Conservation (phyloP, 2,113 vertebrate genomes). For the Sarotherodon lohbergeri region DNA sequence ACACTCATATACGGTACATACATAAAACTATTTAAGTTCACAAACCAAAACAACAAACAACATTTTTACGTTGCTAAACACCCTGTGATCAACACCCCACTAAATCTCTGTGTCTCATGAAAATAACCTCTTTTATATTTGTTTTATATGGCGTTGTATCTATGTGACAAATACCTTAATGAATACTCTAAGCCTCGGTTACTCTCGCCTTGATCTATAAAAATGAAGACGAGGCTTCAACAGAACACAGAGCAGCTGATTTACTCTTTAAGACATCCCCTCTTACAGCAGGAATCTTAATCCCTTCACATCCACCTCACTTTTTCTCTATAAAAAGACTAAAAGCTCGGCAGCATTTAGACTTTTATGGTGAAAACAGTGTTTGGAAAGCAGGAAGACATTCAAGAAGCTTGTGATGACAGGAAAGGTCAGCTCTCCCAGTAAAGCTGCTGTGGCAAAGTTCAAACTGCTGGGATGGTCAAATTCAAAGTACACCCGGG, state of each 20-base stretch:
- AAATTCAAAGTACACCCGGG: accelerated
- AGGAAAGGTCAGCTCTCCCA: not conserved
- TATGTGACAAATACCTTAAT: not conserved
- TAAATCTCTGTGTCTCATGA: not conserved
- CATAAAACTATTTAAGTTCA: not conserved
- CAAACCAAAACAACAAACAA: accelerated
- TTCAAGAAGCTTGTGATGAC: not conserved
- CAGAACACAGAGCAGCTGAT: not conserved
- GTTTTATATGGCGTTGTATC: not conserved
- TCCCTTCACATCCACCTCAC: not conserved
- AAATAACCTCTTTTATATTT: not conserved
- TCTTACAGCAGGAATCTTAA: not conserved
- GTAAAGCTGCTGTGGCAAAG: not conserved
- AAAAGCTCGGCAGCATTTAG: not conserved
- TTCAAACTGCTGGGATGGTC: not conserved
- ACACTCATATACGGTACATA: not conserved
- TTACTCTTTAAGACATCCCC: not conserved
- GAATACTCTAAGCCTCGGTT: accelerated
- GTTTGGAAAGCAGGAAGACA: not conserved
- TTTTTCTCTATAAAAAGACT: not conserved
- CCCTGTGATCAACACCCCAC: accelerated
- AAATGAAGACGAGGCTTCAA: not conserved
- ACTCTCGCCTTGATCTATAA: accelerated
- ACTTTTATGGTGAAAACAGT: not conserved
- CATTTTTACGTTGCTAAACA: accelerated